Base-by-base conservation (phyloP, 2,797 vertebrate species). In the Cyprinella venusta region DNA sequence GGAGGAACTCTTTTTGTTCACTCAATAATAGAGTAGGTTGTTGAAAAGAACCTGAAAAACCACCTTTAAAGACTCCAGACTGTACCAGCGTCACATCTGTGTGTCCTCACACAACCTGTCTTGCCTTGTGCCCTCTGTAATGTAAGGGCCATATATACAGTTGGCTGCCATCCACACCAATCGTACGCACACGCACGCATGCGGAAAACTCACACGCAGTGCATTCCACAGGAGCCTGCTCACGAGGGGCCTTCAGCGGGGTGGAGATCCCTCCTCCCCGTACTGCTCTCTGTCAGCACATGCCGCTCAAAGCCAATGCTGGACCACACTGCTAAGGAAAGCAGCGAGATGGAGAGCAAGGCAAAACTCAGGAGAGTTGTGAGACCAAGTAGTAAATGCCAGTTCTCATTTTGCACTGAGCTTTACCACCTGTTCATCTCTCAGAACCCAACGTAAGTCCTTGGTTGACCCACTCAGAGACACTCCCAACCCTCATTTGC, bases 61-160 rank as follows among this genome's bases (percentile, higher is more conserved):
- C 50, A 75, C 12, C 70, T 70, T 21, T 36, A 77, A 72, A 69
- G 71, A 63, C 79, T 81, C 54, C 79, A 71, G 40, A 72, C 15
- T 38, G 21, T 61, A 74, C 56, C 5, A 74, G 42, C 15, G 0
- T 88, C 86, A 85, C 78, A 67, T 80, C 83, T 88, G 82, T 84
- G 86, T 94, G 93, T 93, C 94, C 93, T 92, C 90, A 92, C 82
- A 79, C 90, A 88, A 91, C 80, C 85, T 87, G 88, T 88, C 88
- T 88, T 69, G 70, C 78, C 74, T 89, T 64, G 64, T 86, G 89
- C 89, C 87, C 86, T 88, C 86, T 88, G 90, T 90, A 93, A 91
- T 92, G 93, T 93, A 94, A 91, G 91, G 91, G 92, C 93, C 90
- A 84, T 92, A 94, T 95, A 94, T 92, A 91, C 86, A 86, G 87